These are phyloP conservation scores for Channa maculata DNA, from an alignment of 2,113 vertebrate genomes.

Conservation along the genomic window DNA sequence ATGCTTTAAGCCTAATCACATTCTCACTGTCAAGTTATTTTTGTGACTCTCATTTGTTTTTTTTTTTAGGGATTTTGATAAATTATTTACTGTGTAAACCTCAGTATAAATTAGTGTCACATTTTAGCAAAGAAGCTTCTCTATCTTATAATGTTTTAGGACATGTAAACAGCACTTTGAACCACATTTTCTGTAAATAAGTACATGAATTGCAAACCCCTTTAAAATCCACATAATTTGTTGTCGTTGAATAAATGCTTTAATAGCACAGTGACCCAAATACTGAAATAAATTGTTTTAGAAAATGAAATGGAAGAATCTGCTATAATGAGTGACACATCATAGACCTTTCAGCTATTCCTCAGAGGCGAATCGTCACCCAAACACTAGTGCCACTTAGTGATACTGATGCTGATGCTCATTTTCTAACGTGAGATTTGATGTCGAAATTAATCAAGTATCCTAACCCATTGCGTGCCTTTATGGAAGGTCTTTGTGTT, in stretches of 20 bases:
- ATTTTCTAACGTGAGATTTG: conserved; percentile 24
- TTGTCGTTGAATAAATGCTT: background rate
- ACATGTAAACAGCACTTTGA: background rate
- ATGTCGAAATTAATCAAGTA: conserved; percentile 20
- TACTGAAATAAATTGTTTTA: background rate
- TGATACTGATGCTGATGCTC: conserved; percentile 25
- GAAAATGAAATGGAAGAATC: conserved; percentile 1
- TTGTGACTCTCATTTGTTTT: conserved; percentile 45
- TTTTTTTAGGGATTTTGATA: conserved; percentile 27
- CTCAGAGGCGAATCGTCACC: conserved; percentile 40
- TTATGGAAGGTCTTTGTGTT: no score
- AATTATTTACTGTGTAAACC: conserved; percentile 44
- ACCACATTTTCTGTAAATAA: background rate
- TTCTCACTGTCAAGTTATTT: conserved; percentile 41
- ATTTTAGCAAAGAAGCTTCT: background rate
- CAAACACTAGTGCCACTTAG: conserved; percentile 1
- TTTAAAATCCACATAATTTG: background rate
- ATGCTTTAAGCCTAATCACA: conserved; percentile 44
- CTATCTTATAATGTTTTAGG: background rate
- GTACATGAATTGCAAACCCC: background rate
- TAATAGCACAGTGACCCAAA: conserved; percentile 1
- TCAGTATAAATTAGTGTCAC: conserved; percentile 29
- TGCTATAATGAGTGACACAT: conserved; percentile 26
- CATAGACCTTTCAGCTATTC: conserved; percentile 18
- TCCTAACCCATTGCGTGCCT: no score